Evolutionary conservation across 2,888 invertebrate genomes (phyloP), one percentile per base, ranked within the genome.

Genomic region (Metalampra italica): DNA sequence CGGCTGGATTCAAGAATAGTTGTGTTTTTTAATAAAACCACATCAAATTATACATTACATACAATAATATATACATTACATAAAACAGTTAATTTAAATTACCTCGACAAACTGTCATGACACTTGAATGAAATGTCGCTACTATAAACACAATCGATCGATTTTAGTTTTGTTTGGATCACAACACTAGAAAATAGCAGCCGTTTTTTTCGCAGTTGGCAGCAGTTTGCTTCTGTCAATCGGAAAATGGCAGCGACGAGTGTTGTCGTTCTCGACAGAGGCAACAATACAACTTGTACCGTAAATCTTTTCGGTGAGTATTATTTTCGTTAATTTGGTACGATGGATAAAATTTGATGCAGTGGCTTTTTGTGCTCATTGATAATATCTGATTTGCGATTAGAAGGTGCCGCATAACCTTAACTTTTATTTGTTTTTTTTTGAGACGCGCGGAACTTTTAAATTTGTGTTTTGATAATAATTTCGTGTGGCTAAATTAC

Each of bases 241-340:
- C 79, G 80, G 79, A 91, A 91, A 91, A 92, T 92, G 92, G 92
- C 92, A 93, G 96, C 96, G 91, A 96, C 97, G 82, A 96, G 96
- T 93, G 97, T 97, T 90, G 97, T 97, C 89, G 96, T 97, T 78
- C 92, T 96, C 79, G 97, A 97, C 91, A 93, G 97, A 87, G 97
- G 97, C 88, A 97, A 97, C 91, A 97, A 97, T 91, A 97, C 97
- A 85, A 97, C 97, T 83, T 97, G 97, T 91, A 97, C 97, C 78
- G 96, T 98, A 86, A 97, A 98, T 92, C 93, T 97, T 89, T 97
- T 97, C 91, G 97, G 97, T 97, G 91, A 93, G 94, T 91, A 60
- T 58, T 55, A 50, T 40, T 58, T 62, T 53, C 43, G 44, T 56
- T 54, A 52, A 55, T 58, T 53, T 55, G 37, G 22, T 47, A 51